Conservation (phyloP, 2,888 invertebrate genomes). For the Orchesellides sinensis region DNA sequence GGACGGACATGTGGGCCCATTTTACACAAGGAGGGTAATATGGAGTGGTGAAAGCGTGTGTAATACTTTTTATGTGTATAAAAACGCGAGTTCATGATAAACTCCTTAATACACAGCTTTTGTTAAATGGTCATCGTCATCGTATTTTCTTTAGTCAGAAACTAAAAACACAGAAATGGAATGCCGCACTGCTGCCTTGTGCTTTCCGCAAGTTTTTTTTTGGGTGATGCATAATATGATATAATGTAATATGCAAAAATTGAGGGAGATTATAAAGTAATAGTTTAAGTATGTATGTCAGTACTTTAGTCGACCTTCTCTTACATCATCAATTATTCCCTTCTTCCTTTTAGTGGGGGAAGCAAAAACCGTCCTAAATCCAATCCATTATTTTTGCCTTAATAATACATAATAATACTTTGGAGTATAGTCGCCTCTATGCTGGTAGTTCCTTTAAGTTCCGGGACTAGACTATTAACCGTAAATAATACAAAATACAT, state of each 20-base stretch:
- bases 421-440: too few species aligned
- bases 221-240: neutral
- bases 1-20: conserved; percentile 16
- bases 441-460: too few species aligned
- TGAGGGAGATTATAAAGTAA: neutral
- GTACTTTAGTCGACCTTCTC: conserved; percentile 15
- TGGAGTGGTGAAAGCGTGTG: conserved; percentile 32
- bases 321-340: conserved; percentile 26
- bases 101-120: neutral
- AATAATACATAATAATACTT: too few species aligned
- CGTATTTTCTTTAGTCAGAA: conserved; percentile 6
- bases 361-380: neutral
- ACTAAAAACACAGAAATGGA: conserved; percentile 16
- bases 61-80: too few species aligned
- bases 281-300: too few species aligned
- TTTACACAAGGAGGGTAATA: too few species aligned
- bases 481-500: too few species aligned
- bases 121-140: conserved; percentile 11
- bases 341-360: neutral
- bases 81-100: too few species aligned
- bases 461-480: too few species aligned
- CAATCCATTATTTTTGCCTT: conserved; percentile 3
- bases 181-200: conserved; percentile 30
- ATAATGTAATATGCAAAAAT: conserved; percentile 17
- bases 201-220: conserved; percentile 1